These are phyloP conservation scores for Polyommatus icarus DNA, from an alignment of 2,888 invertebrate genomes.

Conservation along the genomic window DNA sequence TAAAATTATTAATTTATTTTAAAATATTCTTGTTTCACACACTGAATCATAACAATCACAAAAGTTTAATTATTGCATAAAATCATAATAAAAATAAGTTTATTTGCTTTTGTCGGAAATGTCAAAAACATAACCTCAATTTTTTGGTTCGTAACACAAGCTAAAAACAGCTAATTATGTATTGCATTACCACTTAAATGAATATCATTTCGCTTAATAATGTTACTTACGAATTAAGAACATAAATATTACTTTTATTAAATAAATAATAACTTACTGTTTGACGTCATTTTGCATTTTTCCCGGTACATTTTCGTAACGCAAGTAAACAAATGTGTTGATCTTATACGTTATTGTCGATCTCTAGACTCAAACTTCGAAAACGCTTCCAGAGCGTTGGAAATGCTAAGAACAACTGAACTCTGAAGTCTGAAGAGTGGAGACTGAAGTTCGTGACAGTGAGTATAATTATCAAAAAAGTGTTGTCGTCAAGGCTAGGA, in stretches of 20 bases:
- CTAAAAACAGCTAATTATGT: background rate
- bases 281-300: conserved; percentile 58
- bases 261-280: conserved; percentile 54
- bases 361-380: background rate
- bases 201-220: background rate
- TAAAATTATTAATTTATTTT: too few relatives aligned
- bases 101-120: background rate
- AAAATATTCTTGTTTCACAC: too few relatives aligned
- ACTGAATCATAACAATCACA: too few relatives aligned
- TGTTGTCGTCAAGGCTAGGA: background rate
- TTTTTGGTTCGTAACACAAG: background rate
- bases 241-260: background rate
- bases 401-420: background rate
- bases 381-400: background rate
- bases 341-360: conserved; percentile 10
- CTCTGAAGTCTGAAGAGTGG: background rate
- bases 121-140: background rate
- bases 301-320: conserved; percentile 56
- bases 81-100: too few relatives aligned
- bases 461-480: background rate
- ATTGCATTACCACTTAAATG: background rate
- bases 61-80: too few relatives aligned
- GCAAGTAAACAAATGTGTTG: conserved; percentile 24
- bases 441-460: background rate
- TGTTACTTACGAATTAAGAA: background rate